Evolutionary conservation across 2,113 vertebrate genomes (phyloP), one percentile per base, ranked within the genome.

Genomic region (Labeo catla): DNA sequence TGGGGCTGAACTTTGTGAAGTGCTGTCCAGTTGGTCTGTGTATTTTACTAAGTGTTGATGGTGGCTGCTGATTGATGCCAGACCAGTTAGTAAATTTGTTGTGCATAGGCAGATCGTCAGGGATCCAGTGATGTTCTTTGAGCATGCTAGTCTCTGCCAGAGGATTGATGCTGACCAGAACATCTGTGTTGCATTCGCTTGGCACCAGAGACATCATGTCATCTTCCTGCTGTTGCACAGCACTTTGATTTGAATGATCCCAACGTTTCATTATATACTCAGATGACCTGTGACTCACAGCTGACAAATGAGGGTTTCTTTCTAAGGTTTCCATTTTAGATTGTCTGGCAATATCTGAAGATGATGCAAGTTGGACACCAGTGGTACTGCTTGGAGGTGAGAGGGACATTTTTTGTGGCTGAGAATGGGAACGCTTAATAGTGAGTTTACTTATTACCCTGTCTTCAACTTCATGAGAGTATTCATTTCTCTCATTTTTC

Each of bases 81-180:
- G 95, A 94, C 97, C 97, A 99, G 90, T 96, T 95, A 84, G 91
- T 96, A 83, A 97, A 98, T 90, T 98, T 98, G 81, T 98, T 97
- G 93, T 98, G 97, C 54, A 97, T 2, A 0, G 97, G 97, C 10
- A 98, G 92, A 87, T 95, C 93, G 72, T 95, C 92, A 1, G 95
- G 95, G 28, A 92, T 65, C 23, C 59, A 63, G 5, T 39, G 86
- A 21, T 50, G 73, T 59, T 90, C 88, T 49, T 79, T 83, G 81
- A 90, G 68, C 88, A 79, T 34, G 84, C 65, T 65, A 52, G 36
- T 86, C 77, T 87, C 78, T 66, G 43, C 21, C 11, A 93, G 83
- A 1, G 88, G 92, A 59, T 86, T 70, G 70, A 88, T 90, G 90
- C 89, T 95, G 82, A 96, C 86, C 0, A 96, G 94, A 82, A 96